Base-by-base conservation (phyloP, 1,140 invertebrate genomes). In the Aethina tumida region DNA sequence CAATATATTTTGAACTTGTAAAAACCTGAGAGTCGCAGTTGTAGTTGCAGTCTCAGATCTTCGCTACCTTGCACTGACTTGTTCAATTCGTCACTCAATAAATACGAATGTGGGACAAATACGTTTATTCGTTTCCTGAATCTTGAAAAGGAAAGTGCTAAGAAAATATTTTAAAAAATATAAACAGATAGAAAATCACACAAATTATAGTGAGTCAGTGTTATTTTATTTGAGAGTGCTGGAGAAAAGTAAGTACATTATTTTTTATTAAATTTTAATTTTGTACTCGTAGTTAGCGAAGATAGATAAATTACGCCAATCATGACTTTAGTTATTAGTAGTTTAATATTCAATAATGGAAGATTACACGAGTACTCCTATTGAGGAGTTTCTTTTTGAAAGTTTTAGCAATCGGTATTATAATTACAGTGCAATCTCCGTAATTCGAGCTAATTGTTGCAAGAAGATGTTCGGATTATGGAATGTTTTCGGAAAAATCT, bases 381-480 rank as follows among this genome's bases (percentile, higher is more conserved):
- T n/a, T n/a, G 12, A 35, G 26, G n/a, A 35, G 34, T 30, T 25
- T 35, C 4, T 35, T 35, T 35, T 35, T 27, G 5, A 35, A 35
- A 35, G n/a, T 35, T 30, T 35, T 35, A 35, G n/a, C 21, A 35
- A 35, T 35, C 34, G 19, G 19, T 35, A 35, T 30, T 13, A 30
- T 35, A 35, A 30, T 30, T 30, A 30, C 29, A 30, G n/a, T 30
- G 29, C 29, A 21, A 30, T 30, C 29, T 30, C 29, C 29, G 29
- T 30, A 30, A 30, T 30, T 16, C 29, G 29, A 34, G 8, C 25
- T 32, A 32, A 33, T 36, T 18, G 25, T n/a, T n/a, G 9, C 25
- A 36, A 36, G 24, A 32, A 36, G 24, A 35, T 22, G 65, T 15
- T 51, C 65, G n/a, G n/a, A n/a, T n/a, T n/a, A n/a, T n/a, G n/a